Percentiles rank a stretch among this genome's conserved stretches.
These are phyloP conservation scores for Diplazon laetatorius DNA, from an alignment of 2,888 invertebrate species.

Conservation along the genomic window DNA sequence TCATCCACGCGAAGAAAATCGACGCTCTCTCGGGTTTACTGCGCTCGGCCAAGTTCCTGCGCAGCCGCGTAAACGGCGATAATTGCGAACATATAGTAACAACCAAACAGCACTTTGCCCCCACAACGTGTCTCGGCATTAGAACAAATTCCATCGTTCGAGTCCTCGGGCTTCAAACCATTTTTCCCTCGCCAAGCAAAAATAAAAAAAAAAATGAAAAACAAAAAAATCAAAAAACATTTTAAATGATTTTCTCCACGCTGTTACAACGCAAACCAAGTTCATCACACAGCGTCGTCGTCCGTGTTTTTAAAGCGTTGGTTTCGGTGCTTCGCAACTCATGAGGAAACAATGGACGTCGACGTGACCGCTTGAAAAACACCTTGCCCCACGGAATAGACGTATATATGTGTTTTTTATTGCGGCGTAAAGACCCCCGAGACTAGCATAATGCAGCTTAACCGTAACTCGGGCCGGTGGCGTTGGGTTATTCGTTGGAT, in stretches of 20 bases:
- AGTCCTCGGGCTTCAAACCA: conserved; percentile 2
- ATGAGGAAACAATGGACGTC: conserved; percentile 73
- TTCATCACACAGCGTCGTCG: conserved; percentile 53
- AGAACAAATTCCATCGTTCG: conserved; percentile 64
- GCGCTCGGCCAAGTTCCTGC: conserved; percentile 66
- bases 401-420: conserved; percentile 76
- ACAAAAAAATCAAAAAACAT: no score
- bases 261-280: conserved; percentile 53
- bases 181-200: conserved; percentile 5
- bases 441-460: conserved; percentile 67
- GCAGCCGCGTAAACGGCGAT: conserved; percentile 75
- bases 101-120: conserved; percentile 72
- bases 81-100: conserved; percentile 76
- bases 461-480: conserved; percentile 56
- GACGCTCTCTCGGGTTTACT: conserved; percentile 72
- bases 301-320: conserved; percentile 33
- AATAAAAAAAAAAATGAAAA: conserved; percentile 7
- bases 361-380: conserved; percentile 59
- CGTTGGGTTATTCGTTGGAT: conserved; percentile 18
- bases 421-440: conserved; percentile 77
- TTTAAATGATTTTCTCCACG: no score
- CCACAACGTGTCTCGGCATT: conserved; percentile 70
- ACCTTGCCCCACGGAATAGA: conserved; percentile 70
- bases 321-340: conserved; percentile 65
- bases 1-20: conserved; percentile 69